These are phyloP conservation scores for Rhysida immarginata DNA, from an alignment of 1,140 invertebrate genomes.

Conservation along the genomic window DNA sequence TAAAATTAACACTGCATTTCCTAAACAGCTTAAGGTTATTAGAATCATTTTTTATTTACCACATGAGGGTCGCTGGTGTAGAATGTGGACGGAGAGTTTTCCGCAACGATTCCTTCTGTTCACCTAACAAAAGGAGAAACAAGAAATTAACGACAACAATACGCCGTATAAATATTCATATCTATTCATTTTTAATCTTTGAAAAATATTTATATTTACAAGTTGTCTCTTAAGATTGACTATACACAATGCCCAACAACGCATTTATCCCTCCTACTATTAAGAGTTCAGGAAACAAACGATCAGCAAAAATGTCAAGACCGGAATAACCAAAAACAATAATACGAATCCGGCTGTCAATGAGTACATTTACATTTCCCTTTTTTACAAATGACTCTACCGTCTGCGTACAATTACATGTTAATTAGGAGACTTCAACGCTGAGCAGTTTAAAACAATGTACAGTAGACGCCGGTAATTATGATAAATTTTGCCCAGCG, in stretches of 20 bases:
- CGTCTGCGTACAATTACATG: too few species aligned
- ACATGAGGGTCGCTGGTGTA: conserved; percentile 39
- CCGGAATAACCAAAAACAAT: too few species aligned
- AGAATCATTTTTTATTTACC: conserved; percentile 21
- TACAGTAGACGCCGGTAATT: too few species aligned
- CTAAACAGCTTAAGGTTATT: not conserved
- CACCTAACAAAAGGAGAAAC: not conserved
- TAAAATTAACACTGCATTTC: not conserved
- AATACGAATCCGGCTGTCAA: too few species aligned
- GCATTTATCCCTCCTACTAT: not conserved
- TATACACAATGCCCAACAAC: not conserved
- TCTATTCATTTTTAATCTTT: not conserved
- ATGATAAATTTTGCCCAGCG: too few species aligned
- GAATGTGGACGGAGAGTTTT: conserved; percentile 32
- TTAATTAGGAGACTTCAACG: too few species aligned
- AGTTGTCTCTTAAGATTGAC: not conserved
- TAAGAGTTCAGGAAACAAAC: not conserved
- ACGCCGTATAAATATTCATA: not conserved
- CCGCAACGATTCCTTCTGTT: not conserved
- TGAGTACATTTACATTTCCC: too few species aligned
- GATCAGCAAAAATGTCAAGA: not conserved
- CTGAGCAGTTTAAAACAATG: too few species aligned
- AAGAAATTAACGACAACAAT: not conserved
- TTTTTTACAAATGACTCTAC: too few species aligned
- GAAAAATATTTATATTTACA: not conserved